These are phyloP conservation scores for Tachysurus vachellii DNA, from an alignment of 2,113 vertebrate species.

Conservation along the genomic window DNA sequence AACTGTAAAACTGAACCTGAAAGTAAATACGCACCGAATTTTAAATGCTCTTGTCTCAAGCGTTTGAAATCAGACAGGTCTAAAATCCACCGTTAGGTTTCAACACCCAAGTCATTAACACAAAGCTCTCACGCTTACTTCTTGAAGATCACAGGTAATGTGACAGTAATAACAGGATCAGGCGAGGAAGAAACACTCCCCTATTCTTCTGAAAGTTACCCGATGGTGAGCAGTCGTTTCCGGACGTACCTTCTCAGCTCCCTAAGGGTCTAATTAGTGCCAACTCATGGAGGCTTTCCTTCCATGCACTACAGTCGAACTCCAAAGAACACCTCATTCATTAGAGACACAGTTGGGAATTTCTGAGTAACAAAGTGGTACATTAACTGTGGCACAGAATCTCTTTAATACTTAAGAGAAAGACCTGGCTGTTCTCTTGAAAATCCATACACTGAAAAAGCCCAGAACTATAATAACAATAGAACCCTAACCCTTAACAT, in stretches of 20 bases:
- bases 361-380: slow-evolving; percentile 15
- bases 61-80: not conserved
- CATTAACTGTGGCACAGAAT: not conserved
- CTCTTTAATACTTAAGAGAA: not conserved
- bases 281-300: slow-evolving; percentile 28
- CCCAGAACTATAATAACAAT: not conserved
- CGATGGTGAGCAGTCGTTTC: slow-evolving; percentile 26
- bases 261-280: slow-evolving; percentile 41
- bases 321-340: slow-evolving; percentile 34
- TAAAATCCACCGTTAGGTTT: not conserved
- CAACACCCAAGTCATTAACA: not conserved
- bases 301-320: slow-evolving; percentile 26
- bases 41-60: not conserved
- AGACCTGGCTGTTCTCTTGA: not conserved
- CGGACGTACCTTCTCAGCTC: slow-evolving; percentile 22
- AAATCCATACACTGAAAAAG: not conserved
- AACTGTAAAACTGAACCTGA: not conserved
- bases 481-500: not conserved
- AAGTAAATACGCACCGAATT: not conserved
- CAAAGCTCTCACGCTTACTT: slow-evolving; percentile 6
- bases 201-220: slow-evolving; percentile 15
- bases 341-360: slow-evolving; percentile 33
- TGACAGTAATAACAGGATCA: slow-evolving; percentile 32
- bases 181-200: not conserved
- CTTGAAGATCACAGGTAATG: slow-evolving; percentile 20